phyloP scores from a whole-genome alignment of 2,888 invertebrate species.

The Bellardia pandia region DNA sequence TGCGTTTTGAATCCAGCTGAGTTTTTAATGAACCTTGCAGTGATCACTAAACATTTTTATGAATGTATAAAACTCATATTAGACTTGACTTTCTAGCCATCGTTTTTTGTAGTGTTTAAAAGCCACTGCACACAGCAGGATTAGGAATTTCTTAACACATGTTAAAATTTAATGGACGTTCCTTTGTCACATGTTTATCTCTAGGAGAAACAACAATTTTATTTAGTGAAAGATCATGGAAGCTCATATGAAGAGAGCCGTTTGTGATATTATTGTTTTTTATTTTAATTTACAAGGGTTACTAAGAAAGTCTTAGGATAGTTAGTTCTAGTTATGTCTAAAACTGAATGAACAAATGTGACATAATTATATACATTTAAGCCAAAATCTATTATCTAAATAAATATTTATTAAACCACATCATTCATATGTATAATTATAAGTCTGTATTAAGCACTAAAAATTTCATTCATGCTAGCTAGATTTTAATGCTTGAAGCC shows the following conservation, averaged over 20 bases:
- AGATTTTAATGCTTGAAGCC: neutral
- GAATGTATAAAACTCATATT: neutral
- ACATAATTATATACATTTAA: no score
- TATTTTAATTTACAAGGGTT: no score
- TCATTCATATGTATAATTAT: slow-evolving; percentile 3
- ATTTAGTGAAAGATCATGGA: neutral
- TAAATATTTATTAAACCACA: neutral
- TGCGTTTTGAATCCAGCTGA: slow-evolving; percentile 7
- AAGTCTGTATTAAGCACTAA: neutral
- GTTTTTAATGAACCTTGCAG: slow-evolving; percentile 3
- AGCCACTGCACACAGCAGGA: slow-evolving; percentile 9
- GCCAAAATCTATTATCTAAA: neutral
- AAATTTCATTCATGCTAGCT: slow-evolving; percentile 10
- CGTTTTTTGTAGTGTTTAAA: neutral
- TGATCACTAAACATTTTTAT: neutral
- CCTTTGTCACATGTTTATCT: neutral
- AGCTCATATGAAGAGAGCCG: neutral
- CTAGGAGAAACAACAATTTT: neutral
- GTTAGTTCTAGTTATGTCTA: no score
- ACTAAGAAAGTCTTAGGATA: no score
- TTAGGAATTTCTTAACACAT: slow-evolving; percentile 1
- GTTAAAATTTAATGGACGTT: slow-evolving; percentile 12
- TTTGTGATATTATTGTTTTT: no score
- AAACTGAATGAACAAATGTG: no score
- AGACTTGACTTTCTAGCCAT: neutral